Percentiles rank a stretch among this genome's conserved stretches.
phyloP scores from a whole-genome alignment of 2,113 vertebrate genomes.

The Damaliscus lunatus region DNA sequence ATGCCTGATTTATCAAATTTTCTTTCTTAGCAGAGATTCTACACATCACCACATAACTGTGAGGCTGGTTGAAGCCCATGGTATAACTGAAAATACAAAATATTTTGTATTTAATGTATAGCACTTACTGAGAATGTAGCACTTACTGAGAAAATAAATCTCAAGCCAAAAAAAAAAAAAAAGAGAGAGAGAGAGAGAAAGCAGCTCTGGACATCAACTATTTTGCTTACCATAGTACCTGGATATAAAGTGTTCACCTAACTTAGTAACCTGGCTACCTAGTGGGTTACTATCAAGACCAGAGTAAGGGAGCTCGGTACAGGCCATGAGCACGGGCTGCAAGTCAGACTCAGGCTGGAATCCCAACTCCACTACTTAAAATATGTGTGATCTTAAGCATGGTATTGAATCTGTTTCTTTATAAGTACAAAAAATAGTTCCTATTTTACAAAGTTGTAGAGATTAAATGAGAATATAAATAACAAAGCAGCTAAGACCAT shows the following conservation, averaged over 20 bases:
- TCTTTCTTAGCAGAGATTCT: neutral
- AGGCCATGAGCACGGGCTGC: neutral
- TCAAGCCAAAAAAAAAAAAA: neutral
- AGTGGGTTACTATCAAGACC: neutral
- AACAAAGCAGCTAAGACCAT: neutral
- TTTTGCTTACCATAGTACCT: neutral
- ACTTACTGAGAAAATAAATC: neutral
- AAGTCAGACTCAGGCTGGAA: neutral
- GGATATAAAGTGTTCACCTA: neutral
- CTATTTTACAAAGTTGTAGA: constrained; percentile 9
- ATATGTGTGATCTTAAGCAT: neutral
- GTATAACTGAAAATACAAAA: neutral
- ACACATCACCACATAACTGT: neutral
- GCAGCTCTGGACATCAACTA: neutral
- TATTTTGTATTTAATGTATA: too few species aligned
- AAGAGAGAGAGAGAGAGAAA: neutral
- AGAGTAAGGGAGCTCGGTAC: rapidly evolving
- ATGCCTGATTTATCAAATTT: neutral
- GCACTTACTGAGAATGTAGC: neutral
- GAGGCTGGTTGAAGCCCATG: neutral
- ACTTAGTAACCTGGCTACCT: neutral
- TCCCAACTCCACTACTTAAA: neutral
- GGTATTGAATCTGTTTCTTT: neutral
- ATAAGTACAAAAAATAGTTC: neutral
- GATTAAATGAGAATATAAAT: constrained; percentile 40